These are phyloP conservation scores for Chrysomallon squamiferum DNA, from an alignment of 1,140 invertebrate genomes.

Conservation along the genomic window DNA sequence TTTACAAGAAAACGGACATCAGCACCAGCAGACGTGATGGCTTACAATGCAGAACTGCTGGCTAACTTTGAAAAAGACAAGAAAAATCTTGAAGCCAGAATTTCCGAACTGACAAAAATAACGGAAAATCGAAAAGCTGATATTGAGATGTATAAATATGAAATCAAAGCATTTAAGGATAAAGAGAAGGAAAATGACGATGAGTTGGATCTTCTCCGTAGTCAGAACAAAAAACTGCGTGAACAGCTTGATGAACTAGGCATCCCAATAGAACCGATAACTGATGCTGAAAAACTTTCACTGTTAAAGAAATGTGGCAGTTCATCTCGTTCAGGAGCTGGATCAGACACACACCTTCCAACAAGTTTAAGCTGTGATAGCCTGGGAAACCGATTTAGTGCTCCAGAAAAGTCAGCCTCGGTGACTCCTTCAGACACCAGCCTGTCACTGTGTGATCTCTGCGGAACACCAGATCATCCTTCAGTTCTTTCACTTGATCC, in stretches of 20 bases:
- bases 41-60: slow-evolving; percentile 63
- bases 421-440: slow-evolving; percentile 68
- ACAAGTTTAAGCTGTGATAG: slow-evolving; percentile 52
- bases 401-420: slow-evolving; percentile 37
- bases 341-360: slow-evolving; percentile 31
- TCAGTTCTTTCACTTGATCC: slow-evolving; percentile 44
- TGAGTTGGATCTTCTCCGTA: slow-evolving; percentile 49
- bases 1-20: slow-evolving; percentile 51
- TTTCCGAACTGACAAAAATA: slow-evolving; percentile 60
- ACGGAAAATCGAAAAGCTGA: slow-evolving; percentile 61
- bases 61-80: slow-evolving; percentile 64
- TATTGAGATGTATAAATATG: slow-evolving; percentile 61
- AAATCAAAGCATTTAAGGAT: slow-evolving; percentile 53
- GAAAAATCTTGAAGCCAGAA: slow-evolving; percentile 55
- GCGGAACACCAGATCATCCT: slow-evolving; percentile 51
- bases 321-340: slow-evolving; percentile 16
- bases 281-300: slow-evolving; percentile 57
- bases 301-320: slow-evolving; percentile 34
- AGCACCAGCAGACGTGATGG: slow-evolving; percentile 60
- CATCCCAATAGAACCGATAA: slow-evolving; percentile 55
- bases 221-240: slow-evolving; percentile 56
- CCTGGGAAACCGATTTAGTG: slow-evolving; percentile 4
- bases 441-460: slow-evolving; percentile 45
- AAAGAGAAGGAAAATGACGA: slow-evolving; percentile 48
- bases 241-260: slow-evolving; percentile 57